A percentile compares a stretch with the other conserved stretches of the same genome.
phyloP scores from a whole-genome alignment of 2,113 vertebrate species.

The Willisornis vidua region DNA sequence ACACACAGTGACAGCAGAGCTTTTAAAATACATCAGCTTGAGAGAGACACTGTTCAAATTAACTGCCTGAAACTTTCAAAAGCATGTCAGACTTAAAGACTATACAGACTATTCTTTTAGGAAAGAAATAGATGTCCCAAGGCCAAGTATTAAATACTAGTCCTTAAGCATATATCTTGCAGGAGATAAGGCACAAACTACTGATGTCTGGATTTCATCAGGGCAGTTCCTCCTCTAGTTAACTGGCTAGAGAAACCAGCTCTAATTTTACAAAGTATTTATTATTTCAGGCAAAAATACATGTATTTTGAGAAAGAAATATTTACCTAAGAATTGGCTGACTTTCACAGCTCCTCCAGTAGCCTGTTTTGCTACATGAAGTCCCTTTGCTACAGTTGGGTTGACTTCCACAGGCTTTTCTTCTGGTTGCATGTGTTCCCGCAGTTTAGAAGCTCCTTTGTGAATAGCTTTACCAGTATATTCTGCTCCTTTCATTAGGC shows the following conservation, averaged over 20 bases:
- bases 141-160: not conserved
- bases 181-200: not conserved
- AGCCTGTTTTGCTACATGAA: constrained; percentile 93
- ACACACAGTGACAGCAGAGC: not conserved
- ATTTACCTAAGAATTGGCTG: constrained; percentile 94
- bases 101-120: not conserved
- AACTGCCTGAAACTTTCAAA: not conserved
- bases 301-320: not conserved
- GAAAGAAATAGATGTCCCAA: not conserved
- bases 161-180: not conserved
- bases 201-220: not conserved
- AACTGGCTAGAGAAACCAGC: not conserved
- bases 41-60: not conserved
- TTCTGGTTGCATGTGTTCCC: constrained; percentile 94
- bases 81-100: not conserved
- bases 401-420: constrained; percentile 90
- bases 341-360: constrained; percentile 96
- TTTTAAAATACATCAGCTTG: not conserved
- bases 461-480: constrained; percentile 95
- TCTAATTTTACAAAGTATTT: not conserved
- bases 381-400: constrained; percentile 87
- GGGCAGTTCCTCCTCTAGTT: not conserved
- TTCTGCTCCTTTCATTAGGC: constrained; percentile 94
- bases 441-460: constrained; percentile 91
- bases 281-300: not conserved